These are phyloP conservation scores for Brachyhypopomus occidentalis DNA, from an alignment of 2,113 vertebrate species.

Conservation along the genomic window DNA sequence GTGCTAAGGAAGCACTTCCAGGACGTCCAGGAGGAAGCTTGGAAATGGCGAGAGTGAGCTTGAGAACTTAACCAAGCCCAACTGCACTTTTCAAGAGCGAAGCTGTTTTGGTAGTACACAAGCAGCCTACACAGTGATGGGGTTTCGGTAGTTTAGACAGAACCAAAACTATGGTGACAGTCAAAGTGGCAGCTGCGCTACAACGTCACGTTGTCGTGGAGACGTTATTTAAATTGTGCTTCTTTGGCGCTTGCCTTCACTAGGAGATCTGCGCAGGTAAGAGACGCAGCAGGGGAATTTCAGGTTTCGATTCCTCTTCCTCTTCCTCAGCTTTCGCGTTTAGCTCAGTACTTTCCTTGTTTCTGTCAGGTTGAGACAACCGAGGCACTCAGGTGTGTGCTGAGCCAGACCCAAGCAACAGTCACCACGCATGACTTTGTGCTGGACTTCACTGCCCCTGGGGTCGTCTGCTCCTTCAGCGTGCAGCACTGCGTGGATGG, in stretches of 20 bases:
- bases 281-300: conserved; percentile 18
- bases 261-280: conserved; percentile 76
- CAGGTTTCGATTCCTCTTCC: not conserved
- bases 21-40: no score
- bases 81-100: no score
- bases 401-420: conserved; percentile 71
- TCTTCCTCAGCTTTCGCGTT: not conserved
- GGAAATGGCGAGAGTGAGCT: no score
- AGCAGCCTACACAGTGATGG: not conserved
- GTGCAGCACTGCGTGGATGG: conserved; percentile 53
- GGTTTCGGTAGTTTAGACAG: not conserved
- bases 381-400: conserved; percentile 71
- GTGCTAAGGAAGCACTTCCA: no score
- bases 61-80: no score
- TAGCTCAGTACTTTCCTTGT: not conserved
- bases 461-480: conserved; percentile 76
- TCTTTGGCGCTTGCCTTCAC: conserved; percentile 69
- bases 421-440: conserved; percentile 56
- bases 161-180: conserved; percentile 2
- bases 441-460: conserved; percentile 70
- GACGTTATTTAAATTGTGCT: conserved; percentile 43
- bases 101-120: no score
- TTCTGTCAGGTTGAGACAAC: conserved; percentile 70
- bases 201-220: conserved; percentile 74
- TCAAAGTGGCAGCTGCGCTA: conserved; percentile 6